phyloP scores from a whole-genome alignment of 1,140 invertebrate species.

The Halictus rubicundus region DNA sequence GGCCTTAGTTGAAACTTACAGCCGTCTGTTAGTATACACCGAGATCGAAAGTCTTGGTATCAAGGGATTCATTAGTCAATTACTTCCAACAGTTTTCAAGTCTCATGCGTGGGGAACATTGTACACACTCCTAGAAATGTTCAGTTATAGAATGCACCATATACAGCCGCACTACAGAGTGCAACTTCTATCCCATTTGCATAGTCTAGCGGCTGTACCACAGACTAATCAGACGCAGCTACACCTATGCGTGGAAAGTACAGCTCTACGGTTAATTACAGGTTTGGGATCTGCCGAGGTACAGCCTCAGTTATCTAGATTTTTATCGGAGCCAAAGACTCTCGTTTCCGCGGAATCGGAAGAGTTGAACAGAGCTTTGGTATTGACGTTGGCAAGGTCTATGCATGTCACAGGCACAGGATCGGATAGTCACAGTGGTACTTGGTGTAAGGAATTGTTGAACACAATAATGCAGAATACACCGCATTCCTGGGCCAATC shows the following conservation, averaged over 20 bases:
- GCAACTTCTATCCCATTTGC: conserved; percentile 93
- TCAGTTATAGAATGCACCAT: conserved; percentile 96
- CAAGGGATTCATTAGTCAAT: conserved; percentile 96
- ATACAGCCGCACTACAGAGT: conserved; percentile 97
- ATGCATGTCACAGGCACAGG: conserved; percentile 92
- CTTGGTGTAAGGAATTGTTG: conserved; percentile 95
- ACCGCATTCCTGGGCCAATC: conserved; percentile 95
- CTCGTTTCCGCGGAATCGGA: conserved; percentile 96
- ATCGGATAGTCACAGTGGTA: conserved; percentile 85
- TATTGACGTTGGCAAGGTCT: conserved; percentile 95
- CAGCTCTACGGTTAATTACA: conserved; percentile 93
- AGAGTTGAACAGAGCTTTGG: conserved; percentile 94
- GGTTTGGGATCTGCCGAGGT: conserved; percentile 95
- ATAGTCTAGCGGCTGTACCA: conserved; percentile 92
- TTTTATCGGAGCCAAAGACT: conserved; percentile 93
- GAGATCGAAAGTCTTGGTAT: conserved; percentile 98
- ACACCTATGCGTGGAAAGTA: conserved; percentile 96
- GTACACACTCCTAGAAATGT: conserved; percentile 97
- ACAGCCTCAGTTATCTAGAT: conserved; percentile 92
- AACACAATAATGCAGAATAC: conserved; percentile 96
- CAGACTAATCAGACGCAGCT: conserved; percentile 97
- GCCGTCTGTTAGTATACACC: conserved; percentile 94
- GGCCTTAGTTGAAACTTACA: conserved; percentile 97
- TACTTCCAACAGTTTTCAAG: conserved; percentile 94
- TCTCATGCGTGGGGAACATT: conserved; percentile 96